Base-by-base conservation (phyloP, 1,140 invertebrate species). In the Zaprionus gabonicus region DNA sequence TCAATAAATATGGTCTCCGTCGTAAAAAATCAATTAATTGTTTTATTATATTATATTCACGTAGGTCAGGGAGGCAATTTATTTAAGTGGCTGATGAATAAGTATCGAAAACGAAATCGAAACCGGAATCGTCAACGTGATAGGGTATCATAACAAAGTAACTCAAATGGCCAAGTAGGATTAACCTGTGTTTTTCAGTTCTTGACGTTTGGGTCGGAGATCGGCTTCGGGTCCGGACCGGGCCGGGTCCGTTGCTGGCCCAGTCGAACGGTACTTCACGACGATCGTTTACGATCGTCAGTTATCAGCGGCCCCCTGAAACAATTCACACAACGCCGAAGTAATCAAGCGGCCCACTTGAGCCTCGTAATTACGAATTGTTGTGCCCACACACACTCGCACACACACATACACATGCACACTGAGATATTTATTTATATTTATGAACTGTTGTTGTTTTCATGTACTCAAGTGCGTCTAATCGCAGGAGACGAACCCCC, bases 301-400 rank as follows among this genome's bases (percentile, higher is more conserved):
- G 25, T 73, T 73, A 73, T 73, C 64, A 74, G 62, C 6, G 44
- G 25, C 15, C 34, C 38, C 55, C 13, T 17, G 23, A 46, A 64
- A 49, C 44, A 58, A 36, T 44, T 31, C 60, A 31, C 36, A 25
- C n/a, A 53, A n/a, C 20, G 49, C 15, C 36, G 60, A 88, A 88
- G 85, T 88, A 81, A 81, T 80, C 66, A 57, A 88, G 68, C 84
- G 65, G 58, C 84, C 84, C 84, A 81, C 85, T 81, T 81, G 53
- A 87, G 64, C 7, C 58, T 62, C 63, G 63, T 78, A 69, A 82
- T 77, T 64, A 75, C 70, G 62, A 64, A 67, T 62, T 62, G 58
- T n/a, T 60, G 36, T 55, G 59, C 25, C 12, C 25, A 51, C 27
- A 62, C 36, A 57, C 23, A 13, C 49, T 5, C 23, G 28, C 27